These are phyloP conservation scores for Acanthopleura granulata DNA, from an alignment of 2,888 invertebrate species.

Conservation along the genomic window DNA sequence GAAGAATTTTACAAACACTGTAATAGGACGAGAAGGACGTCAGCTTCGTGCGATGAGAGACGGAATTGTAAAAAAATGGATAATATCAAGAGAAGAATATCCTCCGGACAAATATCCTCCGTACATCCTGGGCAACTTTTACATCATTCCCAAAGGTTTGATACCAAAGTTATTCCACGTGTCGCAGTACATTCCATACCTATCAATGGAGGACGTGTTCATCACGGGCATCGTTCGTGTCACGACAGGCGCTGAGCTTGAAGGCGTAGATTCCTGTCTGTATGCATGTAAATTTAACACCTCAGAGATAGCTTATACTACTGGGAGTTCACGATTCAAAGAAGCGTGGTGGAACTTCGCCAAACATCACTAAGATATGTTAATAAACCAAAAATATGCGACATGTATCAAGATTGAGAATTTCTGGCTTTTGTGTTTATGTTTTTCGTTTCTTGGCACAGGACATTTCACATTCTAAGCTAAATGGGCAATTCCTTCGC, in stretches of 20 bases:
- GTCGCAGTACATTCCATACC: conserved; percentile 70
- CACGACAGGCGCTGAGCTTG: neutral
- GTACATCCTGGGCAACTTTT: conserved; percentile 37
- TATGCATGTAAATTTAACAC: too few species aligned
- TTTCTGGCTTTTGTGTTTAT: too few species aligned
- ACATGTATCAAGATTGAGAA: too few species aligned
- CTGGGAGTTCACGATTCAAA: too few species aligned
- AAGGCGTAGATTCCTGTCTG: too few species aligned
- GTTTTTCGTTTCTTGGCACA: too few species aligned
- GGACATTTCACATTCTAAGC: too few species aligned
- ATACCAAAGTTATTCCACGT: conserved; percentile 65
- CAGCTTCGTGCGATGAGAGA: neutral
- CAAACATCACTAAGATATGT: too few species aligned
- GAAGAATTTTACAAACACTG: neutral
- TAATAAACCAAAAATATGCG: too few species aligned
- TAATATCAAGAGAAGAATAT: conserved; percentile 31
- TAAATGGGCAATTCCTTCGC: too few species aligned
- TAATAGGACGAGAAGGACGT: neutral
- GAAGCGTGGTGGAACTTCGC: too few species aligned
- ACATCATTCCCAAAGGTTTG: conserved; percentile 33
- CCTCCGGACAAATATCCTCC: conserved; percentile 33
- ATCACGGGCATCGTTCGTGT: conserved; percentile 38
- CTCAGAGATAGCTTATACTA: too few species aligned
- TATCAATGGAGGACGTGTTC: conserved; percentile 42
- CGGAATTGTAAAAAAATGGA: conserved; percentile 38